Evolutionary conservation across 2,888 invertebrate species (phyloP).

Genomic region (Drosophila dives): DNA sequence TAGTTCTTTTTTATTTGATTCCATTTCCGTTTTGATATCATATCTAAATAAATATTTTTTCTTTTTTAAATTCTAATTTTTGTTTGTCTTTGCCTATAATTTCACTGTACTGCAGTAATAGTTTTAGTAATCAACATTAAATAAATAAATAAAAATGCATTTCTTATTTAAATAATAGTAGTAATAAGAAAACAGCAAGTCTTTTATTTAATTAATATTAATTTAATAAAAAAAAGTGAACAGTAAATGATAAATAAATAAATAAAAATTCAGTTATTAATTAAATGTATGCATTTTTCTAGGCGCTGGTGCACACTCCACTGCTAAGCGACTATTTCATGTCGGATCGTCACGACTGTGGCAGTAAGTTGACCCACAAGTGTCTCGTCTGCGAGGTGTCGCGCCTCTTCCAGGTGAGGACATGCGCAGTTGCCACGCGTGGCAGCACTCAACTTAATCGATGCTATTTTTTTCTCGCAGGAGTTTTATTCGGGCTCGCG

Average conservation of each 20-base stretch:
- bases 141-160: not conserved
- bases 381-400: constrained; percentile 98
- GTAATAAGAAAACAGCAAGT: not conserved
- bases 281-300: constrained; percentile 57
- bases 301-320: constrained; percentile 97
- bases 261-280: not conserved
- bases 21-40: not conserved
- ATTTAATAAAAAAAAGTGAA: no score
- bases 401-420: constrained; percentile 95
- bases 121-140: not conserved
- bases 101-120: not conserved
- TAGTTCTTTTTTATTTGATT: not conserved
- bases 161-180: not conserved
- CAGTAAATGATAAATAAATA: not conserved
- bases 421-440: constrained; percentile 8
- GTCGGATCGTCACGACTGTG: constrained; percentile 95
- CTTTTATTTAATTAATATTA: no score
- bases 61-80: no score
- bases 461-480: constrained; percentile 75
- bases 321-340: constrained; percentile 97
- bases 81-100: not conserved
- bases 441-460: not conserved
- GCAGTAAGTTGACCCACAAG: constrained; percentile 87
- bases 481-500: constrained; percentile 97
- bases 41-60: not conserved